Percentiles rank a stretch among this genome's conserved stretches.
Conservation (phyloP, 2,888 invertebrate genomes). For the Drosophila merina region DNA sequence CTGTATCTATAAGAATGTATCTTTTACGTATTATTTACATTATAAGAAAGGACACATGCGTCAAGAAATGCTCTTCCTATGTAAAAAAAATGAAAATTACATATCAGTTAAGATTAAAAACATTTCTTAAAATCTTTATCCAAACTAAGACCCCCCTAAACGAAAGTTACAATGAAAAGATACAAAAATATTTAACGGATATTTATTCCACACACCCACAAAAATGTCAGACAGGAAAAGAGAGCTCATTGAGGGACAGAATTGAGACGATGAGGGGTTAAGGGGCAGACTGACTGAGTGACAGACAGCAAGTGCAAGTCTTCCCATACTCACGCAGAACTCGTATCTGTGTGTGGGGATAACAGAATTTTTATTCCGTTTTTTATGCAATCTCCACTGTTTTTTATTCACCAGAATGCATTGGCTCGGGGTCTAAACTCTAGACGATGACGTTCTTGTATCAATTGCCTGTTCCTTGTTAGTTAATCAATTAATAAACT, state of each 20-base stretch:
- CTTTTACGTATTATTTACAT: too few relatives aligned
- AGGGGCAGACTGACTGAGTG: slow-evolving; percentile 5
- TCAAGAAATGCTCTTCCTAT: too few relatives aligned
- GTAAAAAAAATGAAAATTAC: too few relatives aligned
- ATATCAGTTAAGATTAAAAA: too few relatives aligned
- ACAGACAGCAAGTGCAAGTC: slow-evolving; percentile 38
- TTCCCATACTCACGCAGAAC: slow-evolving; percentile 7
- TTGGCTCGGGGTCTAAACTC: slow-evolving; percentile 9
- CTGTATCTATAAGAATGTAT: too few relatives aligned
- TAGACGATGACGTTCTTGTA: neutral
- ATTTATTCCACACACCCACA: slow-evolving; percentile 22
- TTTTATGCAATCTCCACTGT: slow-evolving; percentile 18
- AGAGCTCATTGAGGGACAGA: slow-evolving; percentile 3
- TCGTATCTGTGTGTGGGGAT: slow-evolving; percentile 13
- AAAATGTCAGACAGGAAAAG: slow-evolving; percentile 24
- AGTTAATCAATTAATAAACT: neutral
- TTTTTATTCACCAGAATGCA: slow-evolving; percentile 18
- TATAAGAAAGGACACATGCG: too few relatives aligned
- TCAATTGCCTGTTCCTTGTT: neutral
- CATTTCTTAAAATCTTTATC: too few relatives aligned
- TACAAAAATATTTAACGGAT: slow-evolving; percentile 19
- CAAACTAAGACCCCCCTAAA: too few relatives aligned
- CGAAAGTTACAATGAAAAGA: neutral
- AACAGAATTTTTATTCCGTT: slow-evolving; percentile 15
- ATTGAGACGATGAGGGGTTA: neutral